Percentiles rank a stretch among this genome's conserved stretches.
Evolutionary conservation across 2,888 invertebrate genomes (phyloP).

Genomic region (Spialia ferax): DNA sequence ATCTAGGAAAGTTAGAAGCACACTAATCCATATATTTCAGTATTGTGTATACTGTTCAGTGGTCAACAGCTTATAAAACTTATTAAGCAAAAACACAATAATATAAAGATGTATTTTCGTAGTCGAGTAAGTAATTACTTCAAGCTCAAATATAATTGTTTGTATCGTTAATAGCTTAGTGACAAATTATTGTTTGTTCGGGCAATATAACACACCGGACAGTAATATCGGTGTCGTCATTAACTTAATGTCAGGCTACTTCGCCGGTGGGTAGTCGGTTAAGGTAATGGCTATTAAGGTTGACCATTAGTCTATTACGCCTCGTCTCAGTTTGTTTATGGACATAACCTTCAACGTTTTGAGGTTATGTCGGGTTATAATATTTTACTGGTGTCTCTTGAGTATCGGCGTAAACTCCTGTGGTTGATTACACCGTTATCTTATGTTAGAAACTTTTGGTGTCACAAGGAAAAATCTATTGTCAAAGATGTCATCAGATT

Average conservation of each 20-base stretch:
- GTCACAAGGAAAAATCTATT: neutral
- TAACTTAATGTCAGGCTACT: slow-evolving; percentile 15
- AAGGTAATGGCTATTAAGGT: slow-evolving; percentile 13
- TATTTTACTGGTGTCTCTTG: neutral
- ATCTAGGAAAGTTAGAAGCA: too few relatives aligned
- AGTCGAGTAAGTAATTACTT: neutral
- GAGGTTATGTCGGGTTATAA: neutral
- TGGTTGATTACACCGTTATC: neutral
- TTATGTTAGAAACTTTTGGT: neutral
- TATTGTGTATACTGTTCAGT: too few relatives aligned
- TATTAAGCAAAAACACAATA: too few relatives aligned
- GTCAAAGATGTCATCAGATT: too few relatives aligned
- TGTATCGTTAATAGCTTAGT: neutral
- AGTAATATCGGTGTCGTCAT: neutral
- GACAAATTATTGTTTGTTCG: neutral
- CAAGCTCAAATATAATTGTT: neutral
- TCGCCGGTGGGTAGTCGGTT: slow-evolving; percentile 5
- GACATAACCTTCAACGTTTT: neutral
- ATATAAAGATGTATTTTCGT: too few relatives aligned
- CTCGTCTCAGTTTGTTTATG: neutral
- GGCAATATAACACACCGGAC: neutral
- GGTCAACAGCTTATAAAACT: too few relatives aligned
- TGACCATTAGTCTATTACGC: slow-evolving; percentile 5
- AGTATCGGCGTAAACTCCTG: neutral
- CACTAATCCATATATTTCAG: too few relatives aligned